Conservation (phyloP, 2,113 vertebrate species). For the Regulus satrapa region DNA sequence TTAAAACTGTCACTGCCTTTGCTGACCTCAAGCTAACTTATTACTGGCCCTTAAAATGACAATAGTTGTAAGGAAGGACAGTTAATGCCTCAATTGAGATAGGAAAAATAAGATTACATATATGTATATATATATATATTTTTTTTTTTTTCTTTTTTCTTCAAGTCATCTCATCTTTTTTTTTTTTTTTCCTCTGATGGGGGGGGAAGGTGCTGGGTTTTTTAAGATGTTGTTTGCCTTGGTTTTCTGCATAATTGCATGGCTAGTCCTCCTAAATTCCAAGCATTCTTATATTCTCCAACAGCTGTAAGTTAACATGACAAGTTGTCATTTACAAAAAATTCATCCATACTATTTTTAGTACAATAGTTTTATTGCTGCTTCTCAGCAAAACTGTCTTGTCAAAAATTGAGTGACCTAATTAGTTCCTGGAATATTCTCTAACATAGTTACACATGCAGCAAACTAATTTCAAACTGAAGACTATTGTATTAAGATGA, state of each 20-base stretch:
- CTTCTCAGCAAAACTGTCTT: not conserved
- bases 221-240: not conserved
- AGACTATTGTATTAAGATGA: no score
- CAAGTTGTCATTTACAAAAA: not conserved
- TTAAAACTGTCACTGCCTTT: not conserved
- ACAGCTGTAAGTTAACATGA: not conserved
- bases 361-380: not conserved
- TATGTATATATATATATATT: no score
- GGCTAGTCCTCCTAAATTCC: not conserved
- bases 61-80: not conserved
- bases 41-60: not conserved
- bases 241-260: not conserved
- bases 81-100: not conserved
- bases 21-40: not conserved
- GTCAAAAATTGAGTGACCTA: not conserved
- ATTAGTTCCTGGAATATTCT: not conserved
- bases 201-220: fast-evolving
- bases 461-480: not conserved
- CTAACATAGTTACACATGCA: not conserved
- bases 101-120: not conserved
- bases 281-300: not conserved
- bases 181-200: no score
- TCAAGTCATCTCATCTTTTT: no score
- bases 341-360: not conserved
- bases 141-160: no score